Percentiles rank a stretch among this genome's conserved stretches.
These are phyloP conservation scores for Phragmatobia fuliginosa DNA, from an alignment of 2,888 invertebrate species.

Conservation along the genomic window DNA sequence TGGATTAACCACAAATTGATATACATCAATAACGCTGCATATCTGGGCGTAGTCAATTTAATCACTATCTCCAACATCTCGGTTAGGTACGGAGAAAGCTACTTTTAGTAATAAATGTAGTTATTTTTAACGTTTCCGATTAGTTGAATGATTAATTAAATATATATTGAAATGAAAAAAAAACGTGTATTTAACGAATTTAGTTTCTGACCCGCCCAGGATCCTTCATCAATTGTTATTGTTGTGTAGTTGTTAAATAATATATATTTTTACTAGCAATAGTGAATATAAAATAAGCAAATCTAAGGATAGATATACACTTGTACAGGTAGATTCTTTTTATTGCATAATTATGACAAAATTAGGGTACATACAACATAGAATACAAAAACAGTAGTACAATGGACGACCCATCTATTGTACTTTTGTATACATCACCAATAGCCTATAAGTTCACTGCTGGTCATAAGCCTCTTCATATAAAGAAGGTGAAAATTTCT, in stretches of 20 bases:
- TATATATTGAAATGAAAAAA: not conserved
- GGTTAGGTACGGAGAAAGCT: constrained; percentile 19
- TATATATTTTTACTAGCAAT: not conserved
- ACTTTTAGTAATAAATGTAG: constrained; percentile 11
- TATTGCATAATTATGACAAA: too few species aligned
- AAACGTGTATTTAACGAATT: too few species aligned
- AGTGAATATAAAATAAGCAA: not conserved
- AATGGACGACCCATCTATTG: too few species aligned
- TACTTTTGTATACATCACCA: too few species aligned
- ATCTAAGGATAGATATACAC: too few species aligned
- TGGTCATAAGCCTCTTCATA: too few species aligned
- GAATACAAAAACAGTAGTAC: too few species aligned
- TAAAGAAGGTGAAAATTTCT: too few species aligned
- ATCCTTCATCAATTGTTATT: not conserved
- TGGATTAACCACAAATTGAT: constrained; percentile 51
- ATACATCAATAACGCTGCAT: constrained; percentile 54
- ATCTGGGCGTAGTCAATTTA: constrained; percentile 58
- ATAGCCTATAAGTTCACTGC: too few species aligned
- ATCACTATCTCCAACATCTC: constrained; percentile 47
- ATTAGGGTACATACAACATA: too few species aligned
- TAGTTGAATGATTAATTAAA: not conserved
- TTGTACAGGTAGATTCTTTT: too few species aligned
- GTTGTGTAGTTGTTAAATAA: not conserved
- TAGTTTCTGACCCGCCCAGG: too few species aligned
- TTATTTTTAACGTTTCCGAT: not conserved